phyloP scores from a whole-genome alignment of 1,140 invertebrate genomes.

The Pseudobourletiella spinata region DNA sequence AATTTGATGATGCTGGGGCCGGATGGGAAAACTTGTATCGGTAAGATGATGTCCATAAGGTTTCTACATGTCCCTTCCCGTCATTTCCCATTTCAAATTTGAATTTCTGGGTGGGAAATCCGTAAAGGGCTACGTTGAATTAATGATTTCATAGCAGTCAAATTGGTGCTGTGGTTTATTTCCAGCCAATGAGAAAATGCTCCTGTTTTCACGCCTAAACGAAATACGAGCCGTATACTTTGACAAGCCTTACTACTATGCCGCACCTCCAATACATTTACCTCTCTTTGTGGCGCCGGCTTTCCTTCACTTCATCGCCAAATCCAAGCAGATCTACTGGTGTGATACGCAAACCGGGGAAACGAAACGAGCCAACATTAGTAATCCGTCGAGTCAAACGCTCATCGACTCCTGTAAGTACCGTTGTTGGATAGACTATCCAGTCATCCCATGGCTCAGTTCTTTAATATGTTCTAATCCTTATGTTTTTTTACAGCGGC shows the following conservation, averaged over 20 bases:
- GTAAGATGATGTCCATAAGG: slow-evolving; percentile 42
- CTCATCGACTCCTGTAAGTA: slow-evolving; percentile 51
- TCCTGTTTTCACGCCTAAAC: slow-evolving; percentile 61
- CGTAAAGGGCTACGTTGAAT: too few species aligned
- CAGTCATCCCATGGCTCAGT: background rate
- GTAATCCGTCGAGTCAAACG: slow-evolving; percentile 48
- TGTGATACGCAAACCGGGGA: slow-evolving; percentile 52
- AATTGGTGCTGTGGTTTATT: slow-evolving; percentile 7
- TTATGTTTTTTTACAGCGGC: slow-evolving; percentile 43
- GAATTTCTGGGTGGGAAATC: too few species aligned
- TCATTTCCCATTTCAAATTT: too few species aligned
- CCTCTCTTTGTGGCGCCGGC: slow-evolving; percentile 50
- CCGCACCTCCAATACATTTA: slow-evolving; percentile 50
- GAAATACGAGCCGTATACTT: slow-evolving; percentile 77
- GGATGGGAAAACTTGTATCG: slow-evolving; percentile 54
- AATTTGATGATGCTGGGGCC: slow-evolving; percentile 59
- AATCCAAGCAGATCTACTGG: slow-evolving; percentile 64
- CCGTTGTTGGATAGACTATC: background rate
- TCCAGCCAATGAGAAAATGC: slow-evolving; percentile 61
- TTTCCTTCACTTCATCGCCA: slow-evolving; percentile 59
- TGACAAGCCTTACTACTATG: slow-evolving; percentile 60
- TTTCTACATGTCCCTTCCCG: too few species aligned
- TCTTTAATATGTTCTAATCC: slow-evolving; percentile 15
- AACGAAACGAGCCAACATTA: slow-evolving; percentile 33
- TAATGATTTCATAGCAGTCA: too few species aligned